phyloP scores from a whole-genome alignment of 2,113 vertebrate genomes.

The Malurus melanocephalus region DNA sequence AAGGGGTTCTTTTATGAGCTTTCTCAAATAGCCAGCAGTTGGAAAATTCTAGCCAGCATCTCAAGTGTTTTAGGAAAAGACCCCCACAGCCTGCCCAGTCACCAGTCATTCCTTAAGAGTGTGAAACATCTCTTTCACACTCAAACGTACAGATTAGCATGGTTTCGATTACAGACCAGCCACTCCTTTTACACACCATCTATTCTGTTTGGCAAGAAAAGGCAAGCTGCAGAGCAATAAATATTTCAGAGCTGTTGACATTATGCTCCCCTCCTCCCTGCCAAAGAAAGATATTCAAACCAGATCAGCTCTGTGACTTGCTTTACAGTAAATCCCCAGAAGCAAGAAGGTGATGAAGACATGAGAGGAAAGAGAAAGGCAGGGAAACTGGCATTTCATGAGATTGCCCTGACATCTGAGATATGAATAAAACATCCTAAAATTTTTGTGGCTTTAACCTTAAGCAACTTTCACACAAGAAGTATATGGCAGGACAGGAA shows the following conservation, averaged over 20 bases:
- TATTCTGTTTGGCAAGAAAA: neutral
- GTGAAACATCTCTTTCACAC: neutral
- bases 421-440: neutral
- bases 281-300: neutral
- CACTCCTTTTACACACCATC: neutral
- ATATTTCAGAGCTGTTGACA: neutral
- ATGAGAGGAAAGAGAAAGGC: neutral
- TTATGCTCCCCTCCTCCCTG: neutral
- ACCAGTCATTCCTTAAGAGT: neutral
- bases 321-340: conserved; percentile 1
- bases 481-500: neutral
- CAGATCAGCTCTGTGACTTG: neutral
- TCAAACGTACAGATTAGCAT: neutral
- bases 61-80: neutral
- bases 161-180: neutral
- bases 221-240: neutral
- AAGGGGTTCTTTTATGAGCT: neutral
- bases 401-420: conserved; percentile 12
- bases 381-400: neutral
- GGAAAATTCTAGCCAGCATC: neutral
- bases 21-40: neutral
- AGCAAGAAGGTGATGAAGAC: neutral
- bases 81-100: neutral
- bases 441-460: neutral
- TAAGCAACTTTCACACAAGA: neutral